phyloP scores from a whole-genome alignment of 2,888 invertebrate species.

The Halocaridina rubra region DNA sequence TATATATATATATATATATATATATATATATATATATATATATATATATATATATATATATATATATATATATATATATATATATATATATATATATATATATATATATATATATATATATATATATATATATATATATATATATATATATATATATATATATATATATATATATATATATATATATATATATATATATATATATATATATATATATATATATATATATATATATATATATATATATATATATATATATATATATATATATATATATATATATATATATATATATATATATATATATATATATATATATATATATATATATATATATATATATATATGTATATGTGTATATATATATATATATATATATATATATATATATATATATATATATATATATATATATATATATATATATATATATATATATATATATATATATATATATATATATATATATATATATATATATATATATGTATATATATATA shows the following conservation, averaged over 20 bases:
- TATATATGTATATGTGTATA: neutral
- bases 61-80: slow-evolving; percentile 1
- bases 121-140: neutral
- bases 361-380: too few species aligned
- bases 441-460: slow-evolving; percentile 44
- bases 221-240: neutral
- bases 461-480: slow-evolving; percentile 41
- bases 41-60: neutral
- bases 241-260: neutral
- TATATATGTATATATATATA: slow-evolving; percentile 33
- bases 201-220: neutral
- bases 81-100: slow-evolving; percentile 1
- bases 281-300: neutral
- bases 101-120: neutral
- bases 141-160: slow-evolving; percentile 1
- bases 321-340: neutral
- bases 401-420: neutral
- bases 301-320: neutral
- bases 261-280: neutral
- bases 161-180: neutral
- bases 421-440: slow-evolving; percentile 25
- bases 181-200: neutral
- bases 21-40: neutral
- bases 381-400: neutral
- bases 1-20: neutral